phyloP scores from a whole-genome alignment of 2,797 vertebrate species.

The Aratinga solstitialis region DNA sequence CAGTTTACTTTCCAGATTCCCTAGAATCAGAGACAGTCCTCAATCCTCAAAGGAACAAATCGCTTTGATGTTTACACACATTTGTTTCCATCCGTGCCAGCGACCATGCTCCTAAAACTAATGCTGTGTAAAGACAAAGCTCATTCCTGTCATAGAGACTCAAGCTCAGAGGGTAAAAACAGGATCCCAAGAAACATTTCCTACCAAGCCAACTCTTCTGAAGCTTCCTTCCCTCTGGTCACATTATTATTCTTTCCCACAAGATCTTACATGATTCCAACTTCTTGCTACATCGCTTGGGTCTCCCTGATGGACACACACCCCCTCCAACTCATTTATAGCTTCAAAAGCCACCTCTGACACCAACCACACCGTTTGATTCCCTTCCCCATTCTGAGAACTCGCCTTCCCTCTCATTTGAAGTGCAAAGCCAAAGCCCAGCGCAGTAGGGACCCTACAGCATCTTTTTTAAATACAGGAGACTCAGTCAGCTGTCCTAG shows the following conservation, averaged over 20 bases:
- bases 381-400: not conserved
- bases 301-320: not conserved
- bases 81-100: not conserved
- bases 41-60: not conserved
- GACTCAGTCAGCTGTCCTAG: slow-evolving; percentile 43
- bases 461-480: not conserved
- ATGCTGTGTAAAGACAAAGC: not conserved
- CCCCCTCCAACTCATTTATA: not conserved
- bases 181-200: not conserved
- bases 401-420: not conserved
- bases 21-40: not conserved
- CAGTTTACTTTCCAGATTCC: not conserved
- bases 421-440: not conserved
- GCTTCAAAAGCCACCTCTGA: not conserved
- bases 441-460: not conserved
- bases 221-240: not conserved
- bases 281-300: fast-evolving
- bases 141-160: not conserved
- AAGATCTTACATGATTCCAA: not conserved
- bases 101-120: fast-evolving
- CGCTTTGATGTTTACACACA: not conserved
- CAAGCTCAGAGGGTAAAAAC: not conserved
- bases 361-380: not conserved
- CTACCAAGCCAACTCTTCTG: not conserved
- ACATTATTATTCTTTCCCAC: not conserved